Percentiles rank a stretch among this genome's conserved stretches.
These are phyloP conservation scores for Rotaria sp. DNA, from an alignment of 2,888 invertebrate genomes.

Conservation along the genomic window DNA sequence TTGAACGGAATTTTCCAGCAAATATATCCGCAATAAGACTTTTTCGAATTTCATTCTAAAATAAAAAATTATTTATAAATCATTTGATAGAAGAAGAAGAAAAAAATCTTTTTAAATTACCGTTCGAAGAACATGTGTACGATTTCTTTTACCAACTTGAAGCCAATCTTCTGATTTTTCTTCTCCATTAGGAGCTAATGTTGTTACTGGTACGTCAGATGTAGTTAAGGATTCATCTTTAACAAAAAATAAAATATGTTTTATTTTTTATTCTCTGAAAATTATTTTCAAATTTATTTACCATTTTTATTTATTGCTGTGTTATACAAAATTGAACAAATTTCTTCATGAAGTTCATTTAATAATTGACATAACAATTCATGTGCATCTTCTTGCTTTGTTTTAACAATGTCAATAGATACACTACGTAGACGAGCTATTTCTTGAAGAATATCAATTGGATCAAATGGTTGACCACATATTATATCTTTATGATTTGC, in stretches of 20 bases:
- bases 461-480: constrained; percentile 75
- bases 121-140: constrained; percentile 76
- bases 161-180: constrained; percentile 53
- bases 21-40: constrained; percentile 87
- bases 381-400: constrained; percentile 86
- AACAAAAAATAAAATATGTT: neutral
- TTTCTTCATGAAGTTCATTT: constrained; percentile 89
- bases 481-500: constrained; percentile 47
- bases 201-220: constrained; percentile 36
- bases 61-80: neutral
- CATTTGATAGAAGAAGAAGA: neutral
- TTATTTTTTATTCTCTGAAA: constrained; percentile 3
- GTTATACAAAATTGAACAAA: constrained; percentile 57
- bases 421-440: constrained; percentile 65
- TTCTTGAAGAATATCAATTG: constrained; percentile 75
- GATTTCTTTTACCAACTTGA: constrained; percentile 74
- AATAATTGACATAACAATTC: constrained; percentile 86
- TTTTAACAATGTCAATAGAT: constrained; percentile 57
- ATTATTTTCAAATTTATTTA: constrained; percentile 13
- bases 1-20: constrained; percentile 78
- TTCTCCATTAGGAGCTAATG: constrained; percentile 41
- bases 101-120: constrained; percentile 44
- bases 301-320: constrained; percentile 18
- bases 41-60: constrained; percentile 66
- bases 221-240: constrained; percentile 26